phyloP scores from a whole-genome alignment of 2,113 vertebrate genomes.

The Neogobius melanostomus region DNA sequence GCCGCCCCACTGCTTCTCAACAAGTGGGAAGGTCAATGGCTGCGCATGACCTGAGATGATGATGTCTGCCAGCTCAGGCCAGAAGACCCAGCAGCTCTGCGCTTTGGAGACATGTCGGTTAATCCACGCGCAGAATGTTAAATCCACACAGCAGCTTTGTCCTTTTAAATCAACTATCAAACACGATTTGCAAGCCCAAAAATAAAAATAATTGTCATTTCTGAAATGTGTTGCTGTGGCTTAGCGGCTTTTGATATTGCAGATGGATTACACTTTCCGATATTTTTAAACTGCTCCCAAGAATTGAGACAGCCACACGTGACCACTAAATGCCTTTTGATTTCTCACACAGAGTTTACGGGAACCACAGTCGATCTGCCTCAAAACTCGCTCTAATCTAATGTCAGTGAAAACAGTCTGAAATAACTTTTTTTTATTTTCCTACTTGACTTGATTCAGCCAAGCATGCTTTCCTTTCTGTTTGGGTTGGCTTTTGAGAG shows the following conservation, averaged over 20 bases:
- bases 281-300: no score
- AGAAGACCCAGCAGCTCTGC: constrained; percentile 33
- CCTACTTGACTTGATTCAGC: constrained; percentile 15
- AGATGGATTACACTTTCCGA: neutral
- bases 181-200: neutral
- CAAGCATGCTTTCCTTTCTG: constrained; percentile 30
- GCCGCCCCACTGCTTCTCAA: constrained; percentile 43
- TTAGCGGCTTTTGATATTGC: neutral
- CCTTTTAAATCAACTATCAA: no score
- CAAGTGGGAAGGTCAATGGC: constrained; percentile 68
- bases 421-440: neutral
- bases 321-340: neutral
- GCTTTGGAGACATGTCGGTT: neutral
- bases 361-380: neutral
- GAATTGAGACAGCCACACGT: no score
- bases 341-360: neutral
- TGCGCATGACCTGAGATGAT: constrained; percentile 58
- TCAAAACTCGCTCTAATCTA: neutral
- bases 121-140: neutral
- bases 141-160: neutral
- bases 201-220: no score
- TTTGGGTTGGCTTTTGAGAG: constrained; percentile 26
- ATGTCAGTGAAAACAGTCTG: neutral
- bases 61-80: constrained; percentile 42
- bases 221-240: no score